These are phyloP conservation scores for Tiliacea aurago DNA, from an alignment of 2,888 invertebrate species.

Conservation along the genomic window DNA sequence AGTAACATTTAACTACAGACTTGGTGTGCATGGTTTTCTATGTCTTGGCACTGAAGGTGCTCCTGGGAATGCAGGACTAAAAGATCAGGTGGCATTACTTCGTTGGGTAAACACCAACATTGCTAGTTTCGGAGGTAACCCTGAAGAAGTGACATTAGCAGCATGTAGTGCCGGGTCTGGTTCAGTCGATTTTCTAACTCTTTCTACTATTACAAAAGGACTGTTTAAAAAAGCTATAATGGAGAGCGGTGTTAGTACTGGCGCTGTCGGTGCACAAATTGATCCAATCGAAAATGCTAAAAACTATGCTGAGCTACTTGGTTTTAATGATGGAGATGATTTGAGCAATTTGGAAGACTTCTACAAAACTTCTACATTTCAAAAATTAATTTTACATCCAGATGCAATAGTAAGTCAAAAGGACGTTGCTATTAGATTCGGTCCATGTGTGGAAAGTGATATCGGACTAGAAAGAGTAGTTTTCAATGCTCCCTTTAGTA, in stretches of 20 bases:
- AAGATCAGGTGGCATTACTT: conserved; percentile 79
- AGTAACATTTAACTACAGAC: conserved; percentile 79
- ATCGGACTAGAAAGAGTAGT: conserved; percentile 61
- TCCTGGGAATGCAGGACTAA: conserved; percentile 83
- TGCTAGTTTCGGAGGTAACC: conserved; percentile 78
- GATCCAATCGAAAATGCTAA: conserved; percentile 77
- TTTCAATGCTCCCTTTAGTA: conserved; percentile 56
- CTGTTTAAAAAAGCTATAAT: conserved; percentile 77
- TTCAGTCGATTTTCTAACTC: conserved; percentile 74
- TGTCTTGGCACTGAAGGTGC: conserved; percentile 77
- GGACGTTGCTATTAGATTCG: conserved; percentile 56
- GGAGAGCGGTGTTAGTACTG: conserved; percentile 74
- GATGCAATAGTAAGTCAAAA: conserved; percentile 34
- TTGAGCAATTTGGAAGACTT: conserved; percentile 74
- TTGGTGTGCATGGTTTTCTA: conserved; percentile 77
- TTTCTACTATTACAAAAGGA: conserved; percentile 74
- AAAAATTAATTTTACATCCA: conserved; percentile 58
- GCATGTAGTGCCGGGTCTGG: conserved; percentile 79
- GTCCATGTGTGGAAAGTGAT: conserved; percentile 72
- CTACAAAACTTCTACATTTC: conserved; percentile 72
- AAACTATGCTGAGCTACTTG: conserved; percentile 69
- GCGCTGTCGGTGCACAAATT: conserved; percentile 70
- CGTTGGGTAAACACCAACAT: conserved; percentile 79
- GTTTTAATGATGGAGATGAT: conserved; percentile 72
- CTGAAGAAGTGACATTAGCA: conserved; percentile 77